These are phyloP conservation scores for Xestia ashworthii DNA, from an alignment of 2,888 invertebrate genomes.

Conservation along the genomic window DNA sequence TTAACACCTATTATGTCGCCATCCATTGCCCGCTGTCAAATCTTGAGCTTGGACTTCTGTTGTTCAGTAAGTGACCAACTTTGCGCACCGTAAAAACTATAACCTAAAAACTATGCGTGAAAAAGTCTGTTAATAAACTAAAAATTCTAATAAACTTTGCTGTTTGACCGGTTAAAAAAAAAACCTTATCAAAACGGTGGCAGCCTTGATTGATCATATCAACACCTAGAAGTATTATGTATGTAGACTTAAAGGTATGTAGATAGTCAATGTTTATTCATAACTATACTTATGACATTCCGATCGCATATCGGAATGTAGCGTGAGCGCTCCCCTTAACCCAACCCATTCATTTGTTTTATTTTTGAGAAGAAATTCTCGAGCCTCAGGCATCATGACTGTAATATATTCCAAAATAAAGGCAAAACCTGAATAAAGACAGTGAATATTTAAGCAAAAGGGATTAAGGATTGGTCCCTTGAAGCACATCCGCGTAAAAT, in stretches of 20 bases:
- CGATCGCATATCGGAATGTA: constrained; percentile 24
- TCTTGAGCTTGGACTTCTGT: no score
- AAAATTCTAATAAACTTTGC: no score
- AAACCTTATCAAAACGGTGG: background rate
- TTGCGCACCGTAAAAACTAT: no score
- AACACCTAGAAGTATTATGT: background rate
- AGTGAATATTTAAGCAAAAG: constrained; percentile 55
- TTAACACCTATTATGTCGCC: no score
- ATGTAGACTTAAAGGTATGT: background rate
- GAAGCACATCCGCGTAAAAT: constrained; percentile 33
- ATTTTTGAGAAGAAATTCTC: constrained; percentile 20
- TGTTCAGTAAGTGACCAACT: no score
- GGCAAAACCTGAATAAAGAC: constrained; percentile 21
- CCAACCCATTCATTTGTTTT: constrained; percentile 33
- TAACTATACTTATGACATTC: constrained; percentile 7
- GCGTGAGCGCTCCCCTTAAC: background rate
- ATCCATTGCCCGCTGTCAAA: no score
- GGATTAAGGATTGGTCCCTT: constrained; percentile 47
- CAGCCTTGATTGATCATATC: background rate
- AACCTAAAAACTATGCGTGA: no score
- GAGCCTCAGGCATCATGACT: constrained; percentile 7
- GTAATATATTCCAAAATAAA: constrained; percentile 48
- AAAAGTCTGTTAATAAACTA: no score
- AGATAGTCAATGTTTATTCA: constrained; percentile 15
- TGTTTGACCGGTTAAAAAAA: background rate